A percentile compares a stretch with the other conserved stretches of the same genome.
Evolutionary conservation across 2,888 invertebrate genomes (phyloP).

Genomic region (Drosophila mimica): DNA sequence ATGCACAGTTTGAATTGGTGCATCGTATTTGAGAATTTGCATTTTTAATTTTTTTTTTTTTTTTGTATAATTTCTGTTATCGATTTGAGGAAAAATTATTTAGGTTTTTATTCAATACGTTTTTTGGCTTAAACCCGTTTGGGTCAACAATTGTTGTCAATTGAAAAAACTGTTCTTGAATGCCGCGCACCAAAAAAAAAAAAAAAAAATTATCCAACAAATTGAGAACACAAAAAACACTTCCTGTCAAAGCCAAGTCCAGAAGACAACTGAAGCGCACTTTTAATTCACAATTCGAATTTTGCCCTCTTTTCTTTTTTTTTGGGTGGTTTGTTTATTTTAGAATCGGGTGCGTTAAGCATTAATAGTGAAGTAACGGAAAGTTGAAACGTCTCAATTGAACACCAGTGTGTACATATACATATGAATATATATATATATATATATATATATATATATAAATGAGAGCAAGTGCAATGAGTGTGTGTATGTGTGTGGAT

Average conservation of each 20-base stretch:
- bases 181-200: not conserved
- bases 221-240: slow-evolving; percentile 3
- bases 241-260: slow-evolving; percentile 34
- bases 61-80: not conserved
- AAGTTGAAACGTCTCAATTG: slow-evolving; percentile 28
- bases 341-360: slow-evolving; percentile 19
- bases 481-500: not conserved
- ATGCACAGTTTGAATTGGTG: not conserved
- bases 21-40: not conserved
- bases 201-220: not conserved
- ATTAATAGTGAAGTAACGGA: slow-evolving; percentile 25
- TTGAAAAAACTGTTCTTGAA: not conserved
- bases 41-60: not conserved
- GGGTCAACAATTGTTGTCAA: not conserved
- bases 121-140: not conserved
- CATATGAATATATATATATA: not conserved
- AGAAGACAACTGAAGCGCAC: slow-evolving; percentile 31
- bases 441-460: not conserved
- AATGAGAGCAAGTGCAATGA: not conserved
- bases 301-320: not conserved
- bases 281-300: slow-evolving; percentile 4
- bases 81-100: not conserved
- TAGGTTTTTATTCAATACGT: not conserved
- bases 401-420: not conserved
- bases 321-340: slow-evolving; percentile 3